Evolutionary conservation across 2,113 vertebrate genomes (phyloP).

Genomic region (Eulemur rufifrons): DNA sequence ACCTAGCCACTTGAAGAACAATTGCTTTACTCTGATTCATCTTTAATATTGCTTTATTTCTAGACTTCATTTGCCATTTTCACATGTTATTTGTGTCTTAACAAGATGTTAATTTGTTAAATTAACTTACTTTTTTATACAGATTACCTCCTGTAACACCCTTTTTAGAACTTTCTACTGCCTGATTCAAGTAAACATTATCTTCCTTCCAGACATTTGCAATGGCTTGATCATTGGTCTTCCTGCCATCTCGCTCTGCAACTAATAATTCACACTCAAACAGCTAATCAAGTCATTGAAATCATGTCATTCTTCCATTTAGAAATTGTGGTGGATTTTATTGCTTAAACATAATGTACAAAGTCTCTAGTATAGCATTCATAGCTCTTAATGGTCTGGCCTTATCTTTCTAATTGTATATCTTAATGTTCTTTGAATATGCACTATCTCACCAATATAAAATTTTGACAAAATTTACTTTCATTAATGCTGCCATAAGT

Average conservation of each 20-base stretch:
- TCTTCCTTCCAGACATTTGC: neutral
- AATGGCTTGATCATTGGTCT: neutral
- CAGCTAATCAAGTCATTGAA: neutral
- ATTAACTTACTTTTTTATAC: neutral
- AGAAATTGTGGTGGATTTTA: neutral
- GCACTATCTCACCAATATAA: neutral
- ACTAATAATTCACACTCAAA: neutral
- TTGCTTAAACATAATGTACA: neutral
- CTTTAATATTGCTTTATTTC: neutral
- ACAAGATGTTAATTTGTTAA: neutral
- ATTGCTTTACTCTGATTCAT: neutral
- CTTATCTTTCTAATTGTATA: neutral
- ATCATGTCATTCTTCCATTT: neutral
- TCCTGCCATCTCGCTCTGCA: neutral
- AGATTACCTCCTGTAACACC: neutral
- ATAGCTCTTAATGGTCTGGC: neutral
- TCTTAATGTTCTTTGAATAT: neutral
- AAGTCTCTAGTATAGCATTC: neutral
- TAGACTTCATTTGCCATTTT: neutral
- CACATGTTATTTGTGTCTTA: neutral
- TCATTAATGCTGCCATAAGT: neutral
- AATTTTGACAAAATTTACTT: neutral
- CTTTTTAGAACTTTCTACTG: neutral
- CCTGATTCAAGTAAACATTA: neutral
- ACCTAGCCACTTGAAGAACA: neutral